Percentiles rank a stretch among this genome's conserved stretches.
phyloP scores from a whole-genome alignment of 2,113 vertebrate species.

The Sigmodon hispidus region DNA sequence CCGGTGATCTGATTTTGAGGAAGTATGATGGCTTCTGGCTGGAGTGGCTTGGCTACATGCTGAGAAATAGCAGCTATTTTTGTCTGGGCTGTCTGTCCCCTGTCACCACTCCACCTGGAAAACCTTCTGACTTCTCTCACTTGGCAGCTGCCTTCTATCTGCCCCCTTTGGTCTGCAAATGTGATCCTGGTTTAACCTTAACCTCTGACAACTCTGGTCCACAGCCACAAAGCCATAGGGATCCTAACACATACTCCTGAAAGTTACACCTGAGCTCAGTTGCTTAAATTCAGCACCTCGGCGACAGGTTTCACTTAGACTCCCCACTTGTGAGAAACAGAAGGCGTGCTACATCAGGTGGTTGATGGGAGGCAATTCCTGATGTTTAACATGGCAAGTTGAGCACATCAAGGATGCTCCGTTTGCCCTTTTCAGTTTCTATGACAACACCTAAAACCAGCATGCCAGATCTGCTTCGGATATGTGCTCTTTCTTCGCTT shows the following conservation, averaged over 20 bases:
- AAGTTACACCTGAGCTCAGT: slow-evolving; percentile 38
- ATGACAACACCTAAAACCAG: background rate
- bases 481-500: background rate
- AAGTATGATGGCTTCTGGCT: background rate
- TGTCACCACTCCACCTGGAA: background rate
- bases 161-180: slow-evolving; percentile 34
- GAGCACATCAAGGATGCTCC: background rate
- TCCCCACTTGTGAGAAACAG: background rate
- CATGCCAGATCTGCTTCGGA: background rate
- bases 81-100: background rate
- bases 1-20: background rate
- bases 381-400: background rate
- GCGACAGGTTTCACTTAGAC: background rate
- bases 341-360: background rate
- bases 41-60: background rate
- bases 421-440: background rate
- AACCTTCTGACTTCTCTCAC: background rate
- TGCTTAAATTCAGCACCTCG: background rate
- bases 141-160: slow-evolving; percentile 43
- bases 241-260: slow-evolving; percentile 21
- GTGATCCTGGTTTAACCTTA: slow-evolving; percentile 16
- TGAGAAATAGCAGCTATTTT: slow-evolving; percentile 31
- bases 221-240: background rate
- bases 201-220: background rate
- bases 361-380: background rate